Evolutionary conservation across 2,113 vertebrate genomes (phyloP), one percentile per base, ranked within the genome.

Genomic region (Amblyopsis rosae): DNA sequence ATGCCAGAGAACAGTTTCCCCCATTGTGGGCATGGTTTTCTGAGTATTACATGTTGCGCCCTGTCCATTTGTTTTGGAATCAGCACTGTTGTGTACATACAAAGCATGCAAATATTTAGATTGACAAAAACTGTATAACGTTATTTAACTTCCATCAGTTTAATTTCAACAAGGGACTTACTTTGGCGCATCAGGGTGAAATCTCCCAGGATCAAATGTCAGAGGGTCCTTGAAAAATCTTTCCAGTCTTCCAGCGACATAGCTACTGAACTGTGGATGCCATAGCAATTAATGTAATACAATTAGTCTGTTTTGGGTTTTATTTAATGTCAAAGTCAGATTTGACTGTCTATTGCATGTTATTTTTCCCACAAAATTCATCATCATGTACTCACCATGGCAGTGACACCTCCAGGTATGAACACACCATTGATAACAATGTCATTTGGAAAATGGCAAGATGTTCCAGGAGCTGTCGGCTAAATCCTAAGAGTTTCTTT

Each of bases 401-500:
- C 16, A 1, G 8, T 6, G 17, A 61, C 6, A 45, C 87, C 87
- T 35, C 50, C 76, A 0, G 95, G 95, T 61, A 98, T 82, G 64
- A 74, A 84, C 77, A 97, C 7, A 0, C 94, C 93, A 0, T 87
- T 70, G 0, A 98, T 74, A 19, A 94, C 3, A 0, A 78, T 85
- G 73, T 96, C 94, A 68, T 93, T 84, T 32, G 60, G 12, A 12
- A 94, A 1, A 12, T 91, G 78, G 11, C 96, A 95, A 8, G 92
- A 75, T 0, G 94, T 96, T 10, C 90, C 94, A 0, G 94, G 86
- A 1, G 90, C 85, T 0, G 93, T 91, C 0, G 96, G 94, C 55
- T 97, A 98, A 1, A 98, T 19, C 69, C 96, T 89, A 72, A 98
- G 91, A 0, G 93, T 93, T 83, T 98, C 96, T 81, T 97, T 98